phyloP scores from a whole-genome alignment of 2,113 vertebrate species.

The Sigmodon hispidus region DNA sequence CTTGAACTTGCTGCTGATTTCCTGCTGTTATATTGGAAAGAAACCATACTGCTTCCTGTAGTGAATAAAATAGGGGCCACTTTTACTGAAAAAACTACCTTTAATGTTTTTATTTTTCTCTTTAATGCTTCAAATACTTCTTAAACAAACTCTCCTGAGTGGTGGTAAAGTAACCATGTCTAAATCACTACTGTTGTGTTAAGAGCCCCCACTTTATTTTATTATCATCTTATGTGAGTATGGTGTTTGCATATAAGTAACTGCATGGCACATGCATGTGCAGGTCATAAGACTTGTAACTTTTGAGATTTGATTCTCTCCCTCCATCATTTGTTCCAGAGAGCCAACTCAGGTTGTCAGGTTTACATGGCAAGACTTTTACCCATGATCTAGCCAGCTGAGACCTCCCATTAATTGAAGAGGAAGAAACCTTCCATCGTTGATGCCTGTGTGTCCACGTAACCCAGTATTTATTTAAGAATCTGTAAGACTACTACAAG shows the following conservation, averaged over 20 bases:
- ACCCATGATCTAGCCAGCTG: background rate
- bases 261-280: background rate
- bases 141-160: slow-evolving; percentile 48
- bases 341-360: background rate
- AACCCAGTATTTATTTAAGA: slow-evolving; percentile 30
- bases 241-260: background rate
- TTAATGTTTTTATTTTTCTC: slow-evolving; percentile 40
- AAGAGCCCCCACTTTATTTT: slow-evolving; percentile 26
- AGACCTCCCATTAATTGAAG: background rate
- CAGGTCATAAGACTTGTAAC: background rate
- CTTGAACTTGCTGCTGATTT: slow-evolving; percentile 99
- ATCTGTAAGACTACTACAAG: background rate
- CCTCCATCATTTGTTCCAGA: background rate
- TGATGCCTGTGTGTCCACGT: background rate
- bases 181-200: slow-evolving; percentile 33
- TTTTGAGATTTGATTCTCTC: background rate
- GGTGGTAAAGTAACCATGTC: slow-evolving; percentile 9
- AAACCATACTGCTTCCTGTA: slow-evolving; percentile 99
- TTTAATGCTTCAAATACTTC: slow-evolving; percentile 42
- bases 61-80: slow-evolving; percentile 75
- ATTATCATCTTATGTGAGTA: background rate
- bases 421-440: background rate
- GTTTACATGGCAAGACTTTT: too few relatives aligned
- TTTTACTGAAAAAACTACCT: slow-evolving; percentile 59
- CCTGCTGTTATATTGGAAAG: slow-evolving; percentile 99